Conservation (phyloP, 37 sponge, comb jelly and placozoan genomes). For the Cladorhizidae sp. region DNA sequence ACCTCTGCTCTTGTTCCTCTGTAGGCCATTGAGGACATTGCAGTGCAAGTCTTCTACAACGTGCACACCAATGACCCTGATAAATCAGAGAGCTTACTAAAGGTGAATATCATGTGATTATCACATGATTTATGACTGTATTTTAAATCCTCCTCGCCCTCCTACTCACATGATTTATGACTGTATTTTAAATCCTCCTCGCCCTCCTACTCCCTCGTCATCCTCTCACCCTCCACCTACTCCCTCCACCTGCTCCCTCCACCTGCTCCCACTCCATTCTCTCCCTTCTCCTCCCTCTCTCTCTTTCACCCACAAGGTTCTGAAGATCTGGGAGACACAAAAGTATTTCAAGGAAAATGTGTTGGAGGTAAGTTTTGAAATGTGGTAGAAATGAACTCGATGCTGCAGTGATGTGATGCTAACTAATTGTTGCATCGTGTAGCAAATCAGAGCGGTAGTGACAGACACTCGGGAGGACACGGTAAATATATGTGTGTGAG, state of each 20-base stretch:
- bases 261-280: no score
- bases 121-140: neutral
- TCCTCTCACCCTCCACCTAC: no score
- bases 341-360: slow-evolving; percentile 65
- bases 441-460: slow-evolving; percentile 50
- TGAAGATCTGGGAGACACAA: slow-evolving; percentile 88
- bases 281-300: no score
- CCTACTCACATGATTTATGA: no score
- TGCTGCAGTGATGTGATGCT: neutral
- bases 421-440: neutral
- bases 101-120: slow-evolving; percentile 34
- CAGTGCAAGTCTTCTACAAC: slow-evolving; percentile 80
- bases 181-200: no score
- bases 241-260: no score
- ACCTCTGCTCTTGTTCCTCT: neutral
- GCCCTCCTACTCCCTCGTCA: no score
- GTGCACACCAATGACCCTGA: slow-evolving; percentile 37
- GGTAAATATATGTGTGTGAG: neutral
- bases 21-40: slow-evolving; percentile 73
- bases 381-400: neutral
- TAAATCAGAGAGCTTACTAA: slow-evolving; percentile 52
- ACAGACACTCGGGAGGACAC: slow-evolving; percentile 11
- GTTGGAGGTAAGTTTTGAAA: slow-evolving; percentile 35
- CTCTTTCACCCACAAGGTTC: slow-evolving; percentile 50
- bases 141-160: no score